A percentile compares a stretch with the other conserved stretches of the same genome.
phyloP scores from a whole-genome alignment of 1,140 invertebrate genomes.

The Diuraphis noxia region DNA sequence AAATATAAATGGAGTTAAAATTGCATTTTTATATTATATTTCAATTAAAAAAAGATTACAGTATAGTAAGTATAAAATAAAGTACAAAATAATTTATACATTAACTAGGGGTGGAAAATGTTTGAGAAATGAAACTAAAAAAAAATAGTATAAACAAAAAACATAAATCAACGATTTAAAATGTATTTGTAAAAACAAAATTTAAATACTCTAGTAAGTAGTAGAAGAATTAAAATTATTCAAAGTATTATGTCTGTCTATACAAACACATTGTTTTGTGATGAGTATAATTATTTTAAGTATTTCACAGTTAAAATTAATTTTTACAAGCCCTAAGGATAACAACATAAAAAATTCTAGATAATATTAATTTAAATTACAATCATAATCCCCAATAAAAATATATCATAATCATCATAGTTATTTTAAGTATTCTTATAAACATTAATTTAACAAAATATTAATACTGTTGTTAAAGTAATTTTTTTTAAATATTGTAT shows the following conservation, averaged over 20 bases:
- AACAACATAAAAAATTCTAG: neutral
- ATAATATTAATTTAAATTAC: neutral
- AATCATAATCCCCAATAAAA: neutral
- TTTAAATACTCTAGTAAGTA: neutral
- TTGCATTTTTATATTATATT: neutral
- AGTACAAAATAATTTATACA: neutral
- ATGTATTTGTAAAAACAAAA: neutral
- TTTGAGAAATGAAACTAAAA: neutral
- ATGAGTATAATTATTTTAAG: neutral
- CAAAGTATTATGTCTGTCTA: neutral
- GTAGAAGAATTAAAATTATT: neutral
- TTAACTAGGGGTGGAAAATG: neutral
- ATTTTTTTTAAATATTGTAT: too few relatives aligned
- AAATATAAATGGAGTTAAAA: neutral
- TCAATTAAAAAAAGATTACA: neutral
- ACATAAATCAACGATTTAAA: neutral
- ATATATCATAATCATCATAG: too few relatives aligned
- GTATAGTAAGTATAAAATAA: neutral
- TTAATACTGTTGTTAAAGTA: too few relatives aligned
- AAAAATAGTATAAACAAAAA: too few relatives aligned
- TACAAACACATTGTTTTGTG: neutral
- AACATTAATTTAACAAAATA: too few relatives aligned
- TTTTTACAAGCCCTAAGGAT: neutral
- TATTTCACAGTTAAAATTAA: neutral
- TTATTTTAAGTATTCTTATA: too few relatives aligned